Percentiles rank a stretch among this genome's conserved stretches.
phyloP scores from a whole-genome alignment of 1,140 invertebrate species.

The Chionoecetes opilio region DNA sequence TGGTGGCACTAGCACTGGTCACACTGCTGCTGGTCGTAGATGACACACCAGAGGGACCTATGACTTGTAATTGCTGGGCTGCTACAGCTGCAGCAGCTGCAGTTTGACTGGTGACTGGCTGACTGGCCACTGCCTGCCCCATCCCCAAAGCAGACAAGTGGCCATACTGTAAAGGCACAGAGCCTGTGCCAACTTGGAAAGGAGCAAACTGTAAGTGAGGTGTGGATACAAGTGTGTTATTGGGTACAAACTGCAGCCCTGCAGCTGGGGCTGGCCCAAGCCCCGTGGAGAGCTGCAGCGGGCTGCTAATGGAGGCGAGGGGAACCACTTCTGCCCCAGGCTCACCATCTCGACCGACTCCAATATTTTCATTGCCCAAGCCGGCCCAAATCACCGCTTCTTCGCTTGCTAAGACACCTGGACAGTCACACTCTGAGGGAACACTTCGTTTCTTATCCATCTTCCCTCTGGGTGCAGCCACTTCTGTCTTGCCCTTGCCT shows the following conservation, averaged over 20 bases:
- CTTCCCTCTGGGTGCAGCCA: constrained; percentile 66
- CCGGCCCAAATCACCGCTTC: constrained; percentile 60
- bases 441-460: constrained; percentile 80
- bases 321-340: constrained; percentile 69
- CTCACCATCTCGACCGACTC: constrained; percentile 50
- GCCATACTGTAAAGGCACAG: constrained; percentile 76
- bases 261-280: constrained; percentile 72
- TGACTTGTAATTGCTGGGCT: constrained; percentile 80
- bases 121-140: constrained; percentile 70
- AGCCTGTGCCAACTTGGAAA: constrained; percentile 76
- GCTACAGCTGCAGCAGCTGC: constrained; percentile 83
- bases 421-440: constrained; percentile 80
- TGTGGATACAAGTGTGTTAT: constrained; percentile 73
- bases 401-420: constrained; percentile 71
- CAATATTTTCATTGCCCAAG: constrained; percentile 52
- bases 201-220: constrained; percentile 77
- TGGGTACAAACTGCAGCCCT: constrained; percentile 77
- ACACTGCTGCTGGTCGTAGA: constrained; percentile 75
- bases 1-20: constrained; percentile 65
- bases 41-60: constrained; percentile 66
- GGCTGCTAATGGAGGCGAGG: constrained; percentile 64
- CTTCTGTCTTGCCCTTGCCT: constrained; percentile 68
- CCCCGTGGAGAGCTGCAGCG: constrained; percentile 75
- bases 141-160: constrained; percentile 67
- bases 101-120: constrained; percentile 75